These are phyloP conservation scores for Auanema freiburgensis DNA, from an alignment of 2,888 invertebrate species.

Conservation along the genomic window DNA sequence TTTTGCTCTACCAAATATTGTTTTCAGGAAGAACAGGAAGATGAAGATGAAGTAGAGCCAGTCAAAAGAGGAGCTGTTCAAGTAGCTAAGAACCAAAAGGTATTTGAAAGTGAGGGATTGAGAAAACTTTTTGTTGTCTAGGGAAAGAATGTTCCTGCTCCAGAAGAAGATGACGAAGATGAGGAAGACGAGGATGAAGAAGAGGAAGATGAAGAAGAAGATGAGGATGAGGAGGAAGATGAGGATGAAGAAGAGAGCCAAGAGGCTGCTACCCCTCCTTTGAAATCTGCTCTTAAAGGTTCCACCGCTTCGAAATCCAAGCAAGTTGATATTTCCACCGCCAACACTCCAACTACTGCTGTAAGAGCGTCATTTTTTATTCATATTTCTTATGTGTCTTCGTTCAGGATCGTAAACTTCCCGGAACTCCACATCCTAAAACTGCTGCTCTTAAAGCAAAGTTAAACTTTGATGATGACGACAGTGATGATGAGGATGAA, in stretches of 20 bases:
- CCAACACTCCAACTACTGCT: constrained; percentile 39
- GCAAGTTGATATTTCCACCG: constrained; percentile 38
- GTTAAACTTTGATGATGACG: constrained; percentile 37
- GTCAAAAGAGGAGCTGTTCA: too few relatives aligned
- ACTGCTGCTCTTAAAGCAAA: constrained; percentile 22
- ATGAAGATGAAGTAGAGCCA: constrained; percentile 38
- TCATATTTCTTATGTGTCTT: neutral
- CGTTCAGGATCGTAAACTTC: constrained; percentile 37
- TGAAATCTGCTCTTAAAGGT: constrained; percentile 32
- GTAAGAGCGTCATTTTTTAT: too few relatives aligned
- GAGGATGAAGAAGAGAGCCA: too few relatives aligned
- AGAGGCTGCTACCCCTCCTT: constrained; percentile 21
- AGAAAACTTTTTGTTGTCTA: too few relatives aligned
- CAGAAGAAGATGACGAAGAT: too few relatives aligned
- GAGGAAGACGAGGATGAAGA: constrained; percentile 33
- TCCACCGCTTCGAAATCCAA: constrained; percentile 34
- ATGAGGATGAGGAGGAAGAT: constrained; percentile 6
- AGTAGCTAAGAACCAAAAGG: too few relatives aligned
- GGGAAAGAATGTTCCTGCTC: too few relatives aligned
- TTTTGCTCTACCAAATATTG: constrained; percentile 1
- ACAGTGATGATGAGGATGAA: constrained; percentile 31
- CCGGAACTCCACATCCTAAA: constrained; percentile 47
- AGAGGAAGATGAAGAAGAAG: constrained; percentile 17
- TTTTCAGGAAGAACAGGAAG: constrained; percentile 35
- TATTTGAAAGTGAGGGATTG: too few relatives aligned